Evolutionary conservation across 2,113 vertebrate genomes (phyloP).

Genomic region (Ramphastos sulfuratus): DNA sequence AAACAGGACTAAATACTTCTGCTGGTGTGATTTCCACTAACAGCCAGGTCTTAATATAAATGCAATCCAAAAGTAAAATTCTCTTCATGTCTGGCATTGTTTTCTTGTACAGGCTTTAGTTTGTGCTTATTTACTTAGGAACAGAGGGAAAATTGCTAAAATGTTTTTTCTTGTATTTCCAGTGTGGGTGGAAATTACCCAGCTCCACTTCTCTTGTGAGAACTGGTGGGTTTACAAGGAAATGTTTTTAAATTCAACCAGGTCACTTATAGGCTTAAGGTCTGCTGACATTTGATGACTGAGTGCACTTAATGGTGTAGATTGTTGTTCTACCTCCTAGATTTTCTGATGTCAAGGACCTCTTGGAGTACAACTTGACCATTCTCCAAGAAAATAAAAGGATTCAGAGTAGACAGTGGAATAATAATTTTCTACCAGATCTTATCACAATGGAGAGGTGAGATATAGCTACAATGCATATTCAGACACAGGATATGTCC

Average conservation of each 20-base stretch:
- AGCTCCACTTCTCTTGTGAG: neutral
- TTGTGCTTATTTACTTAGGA: neutral
- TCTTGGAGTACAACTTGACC: neutral
- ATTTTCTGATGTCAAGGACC: neutral
- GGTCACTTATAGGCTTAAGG: neutral
- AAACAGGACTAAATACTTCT: neutral
- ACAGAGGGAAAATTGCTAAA: neutral
- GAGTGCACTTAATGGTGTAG: neutral
- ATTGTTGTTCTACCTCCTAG: neutral
- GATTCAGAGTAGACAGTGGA: neutral
- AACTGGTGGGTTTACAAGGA: neutral
- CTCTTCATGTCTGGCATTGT: neutral
- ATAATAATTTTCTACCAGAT: neutral
- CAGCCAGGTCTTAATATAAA: neutral
- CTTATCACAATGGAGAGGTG: neutral
- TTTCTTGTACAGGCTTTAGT: neutral
- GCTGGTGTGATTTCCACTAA: neutral
- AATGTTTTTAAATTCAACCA: neutral
- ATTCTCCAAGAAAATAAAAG: neutral
- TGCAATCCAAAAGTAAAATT: neutral
- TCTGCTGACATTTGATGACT: neutral
- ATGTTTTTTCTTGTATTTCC: neutral
- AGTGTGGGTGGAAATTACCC: neutral
- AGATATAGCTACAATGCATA: neutral
- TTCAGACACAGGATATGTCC: neutral